Conservation (phyloP, 2,797 vertebrate genomes). For the Todus mexicanus region DNA sequence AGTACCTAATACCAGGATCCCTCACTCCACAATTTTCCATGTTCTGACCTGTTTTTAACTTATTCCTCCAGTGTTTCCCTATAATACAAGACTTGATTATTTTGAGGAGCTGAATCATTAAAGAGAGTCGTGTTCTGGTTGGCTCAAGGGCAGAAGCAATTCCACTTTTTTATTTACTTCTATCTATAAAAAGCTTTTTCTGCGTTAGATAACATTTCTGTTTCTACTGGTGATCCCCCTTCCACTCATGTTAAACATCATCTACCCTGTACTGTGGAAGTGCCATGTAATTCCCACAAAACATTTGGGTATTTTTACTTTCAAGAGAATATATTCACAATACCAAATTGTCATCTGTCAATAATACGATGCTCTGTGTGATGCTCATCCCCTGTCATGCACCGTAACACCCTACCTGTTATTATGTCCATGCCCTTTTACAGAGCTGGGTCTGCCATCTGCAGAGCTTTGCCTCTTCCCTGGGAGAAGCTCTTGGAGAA, state of each 20-base stretch:
- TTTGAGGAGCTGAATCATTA: slow-evolving; percentile 20
- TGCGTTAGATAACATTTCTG: background rate
- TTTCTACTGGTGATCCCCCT: background rate
- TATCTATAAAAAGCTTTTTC: background rate
- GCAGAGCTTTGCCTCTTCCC: background rate
- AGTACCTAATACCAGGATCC: background rate
- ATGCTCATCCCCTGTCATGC: background rate
- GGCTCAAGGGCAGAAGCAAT: slow-evolving; percentile 16
- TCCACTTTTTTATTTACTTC: slow-evolving; percentile 1
- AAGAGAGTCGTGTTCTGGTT: slow-evolving; percentile 10
- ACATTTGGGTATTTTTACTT: background rate
- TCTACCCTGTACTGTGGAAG: background rate
- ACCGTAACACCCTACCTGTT: background rate
- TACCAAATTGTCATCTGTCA: background rate
- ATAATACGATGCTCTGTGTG: rapidly evolving
- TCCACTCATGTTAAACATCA: background rate
- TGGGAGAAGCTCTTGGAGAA: background rate
- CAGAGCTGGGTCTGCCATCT: background rate
- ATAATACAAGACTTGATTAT: slow-evolving; percentile 19
- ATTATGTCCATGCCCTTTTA: background rate
- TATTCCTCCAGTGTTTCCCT: background rate
- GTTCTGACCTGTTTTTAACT: slow-evolving; percentile 42
- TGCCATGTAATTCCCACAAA: background rate
- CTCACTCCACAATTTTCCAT: background rate
- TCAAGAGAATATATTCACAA: background rate